Conservation (phyloP, 2,113 vertebrate species). For the Pyxicephalus adspersus region DNA sequence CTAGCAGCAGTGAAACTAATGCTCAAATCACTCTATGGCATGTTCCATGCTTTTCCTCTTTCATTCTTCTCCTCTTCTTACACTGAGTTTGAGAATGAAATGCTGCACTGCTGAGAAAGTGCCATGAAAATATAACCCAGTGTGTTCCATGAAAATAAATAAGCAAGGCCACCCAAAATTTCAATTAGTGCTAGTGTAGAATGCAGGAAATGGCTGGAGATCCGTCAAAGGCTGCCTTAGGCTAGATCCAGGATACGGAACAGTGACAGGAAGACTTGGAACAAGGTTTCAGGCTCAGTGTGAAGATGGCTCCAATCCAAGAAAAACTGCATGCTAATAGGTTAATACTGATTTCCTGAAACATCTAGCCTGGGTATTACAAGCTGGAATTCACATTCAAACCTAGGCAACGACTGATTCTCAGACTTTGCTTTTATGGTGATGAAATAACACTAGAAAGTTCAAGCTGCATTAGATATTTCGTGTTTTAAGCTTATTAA, state of each 20-base stretch:
- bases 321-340: conserved; percentile 73
- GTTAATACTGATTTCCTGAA: conserved; percentile 73
- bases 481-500: conserved; percentile 69
- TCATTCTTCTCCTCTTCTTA: conserved; percentile 69
- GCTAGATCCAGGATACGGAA: conserved; percentile 73
- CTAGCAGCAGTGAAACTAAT: conserved; percentile 60
- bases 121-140: conserved; percentile 97
- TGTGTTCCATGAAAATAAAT: conserved; percentile 98
- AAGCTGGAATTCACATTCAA: conserved; percentile 70
- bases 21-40: conserved; percentile 64
- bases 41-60: conserved; percentile 54
- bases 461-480: conserved; percentile 69
- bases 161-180: conserved; percentile 99
- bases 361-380: conserved; percentile 72
- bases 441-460: conserved; percentile 69
- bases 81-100: conserved; percentile 81
- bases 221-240: conserved; percentile 79
- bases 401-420: conserved; percentile 66
- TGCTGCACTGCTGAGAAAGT: conserved; percentile 93
- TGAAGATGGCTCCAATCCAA: conserved; percentile 80
- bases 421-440: conserved; percentile 64
- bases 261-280: conserved; percentile 77
- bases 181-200: conserved; percentile 94
- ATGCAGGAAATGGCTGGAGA: conserved; percentile 90
- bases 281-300: conserved; percentile 69